Conservation (phyloP, 1,140 invertebrate genomes). For the Pseudoatta argentina region DNA sequence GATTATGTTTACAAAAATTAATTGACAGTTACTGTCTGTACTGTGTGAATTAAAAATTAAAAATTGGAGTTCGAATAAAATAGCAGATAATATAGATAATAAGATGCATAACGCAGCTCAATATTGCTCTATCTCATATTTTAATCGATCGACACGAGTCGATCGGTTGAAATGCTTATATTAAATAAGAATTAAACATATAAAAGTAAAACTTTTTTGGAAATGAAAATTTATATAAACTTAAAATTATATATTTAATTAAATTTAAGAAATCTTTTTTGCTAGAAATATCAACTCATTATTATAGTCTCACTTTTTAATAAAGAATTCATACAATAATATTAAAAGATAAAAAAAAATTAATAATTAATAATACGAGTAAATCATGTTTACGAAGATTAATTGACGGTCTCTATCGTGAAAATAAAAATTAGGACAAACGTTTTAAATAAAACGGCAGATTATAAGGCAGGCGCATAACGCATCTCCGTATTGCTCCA, state of each 20-base stretch:
- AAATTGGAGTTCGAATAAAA: neutral
- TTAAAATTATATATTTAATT: too few relatives aligned
- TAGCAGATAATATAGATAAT: neutral
- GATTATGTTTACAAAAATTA: neutral
- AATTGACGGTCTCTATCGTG: neutral
- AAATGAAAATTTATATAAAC: too few relatives aligned
- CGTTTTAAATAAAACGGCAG: neutral
- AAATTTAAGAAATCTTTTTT: neutral
- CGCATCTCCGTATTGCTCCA: conserved; percentile 33
- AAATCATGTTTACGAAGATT: neutral
- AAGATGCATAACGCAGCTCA: neutral
- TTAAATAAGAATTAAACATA: too few relatives aligned
- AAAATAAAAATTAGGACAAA: neutral
- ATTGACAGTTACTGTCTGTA: neutral
- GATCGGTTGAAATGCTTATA: conserved; percentile 56
- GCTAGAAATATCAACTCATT: neutral
- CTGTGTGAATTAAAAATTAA: neutral
- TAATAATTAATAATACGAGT: neutral
- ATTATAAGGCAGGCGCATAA: conserved; percentile 3
- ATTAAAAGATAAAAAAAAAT: neutral
- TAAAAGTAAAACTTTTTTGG: too few relatives aligned
- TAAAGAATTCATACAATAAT: neutral
- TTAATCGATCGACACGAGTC: conserved; percentile 34
- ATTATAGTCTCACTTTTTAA: neutral
- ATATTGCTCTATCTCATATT: conserved; percentile 50